Base-by-base conservation (phyloP, 2,888 invertebrate genomes). In the Myopa tessellatipennis region DNA sequence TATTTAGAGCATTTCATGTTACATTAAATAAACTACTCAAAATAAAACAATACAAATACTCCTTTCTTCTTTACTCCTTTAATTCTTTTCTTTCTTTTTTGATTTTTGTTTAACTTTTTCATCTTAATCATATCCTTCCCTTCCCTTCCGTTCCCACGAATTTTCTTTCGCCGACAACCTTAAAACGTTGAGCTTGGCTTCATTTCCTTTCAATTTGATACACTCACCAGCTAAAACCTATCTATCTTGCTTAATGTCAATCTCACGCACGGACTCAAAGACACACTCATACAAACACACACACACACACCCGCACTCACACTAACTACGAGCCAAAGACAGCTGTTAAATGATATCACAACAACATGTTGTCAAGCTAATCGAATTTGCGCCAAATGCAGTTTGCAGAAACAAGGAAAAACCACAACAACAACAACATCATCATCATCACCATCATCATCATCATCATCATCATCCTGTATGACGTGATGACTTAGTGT, bases 201-300 rank as follows among this genome's bases (percentile, higher is more conserved):
- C 40, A n/a, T 38, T 38, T 38, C 36, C 38, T 71, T 16, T n/a
- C 68, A 68, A 74, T 74, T 74, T 74, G 65, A 38, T 38, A 69
- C 52, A 65, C 65, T 71, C 58, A 58, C 77, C 38, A 65, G 67
- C 45, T 55, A 34, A 73, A 74, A 58, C 52, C 82, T 83, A 85
- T 85, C 84, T 83, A 85, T 85, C 85, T 85, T 85, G 83, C 85
- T 85, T 85, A 85, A 83, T 85, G 85, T 85, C 85, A 84, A 82
- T 82, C 38, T 67, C 74, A 68, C 55, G 78, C 68, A 79, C 72
- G 38, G 50, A 68, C 40, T 61, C 63, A 67, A 3, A 68, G 45
- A 38, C 72, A n/a, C 68, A 36, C 16, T 36, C 34, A 71, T 14
- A 58, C 45, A 78, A 61, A 78, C 68, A 79, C 72, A 52, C 60